phyloP scores from a whole-genome alignment of 2,113 vertebrate species.

The Ophiodon elongatus region DNA sequence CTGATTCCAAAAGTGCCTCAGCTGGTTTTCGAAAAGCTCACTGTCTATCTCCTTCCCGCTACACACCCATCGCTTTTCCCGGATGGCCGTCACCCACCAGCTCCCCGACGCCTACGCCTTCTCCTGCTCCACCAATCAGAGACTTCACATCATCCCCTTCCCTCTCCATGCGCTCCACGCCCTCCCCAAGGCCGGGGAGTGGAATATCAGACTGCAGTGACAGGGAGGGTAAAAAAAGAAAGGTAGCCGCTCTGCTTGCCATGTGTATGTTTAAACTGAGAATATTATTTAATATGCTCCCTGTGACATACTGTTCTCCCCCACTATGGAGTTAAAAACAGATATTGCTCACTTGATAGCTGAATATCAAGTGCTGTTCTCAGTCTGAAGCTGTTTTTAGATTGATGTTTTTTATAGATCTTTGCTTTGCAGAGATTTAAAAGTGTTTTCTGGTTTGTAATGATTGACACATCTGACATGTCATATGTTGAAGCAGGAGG shows the following conservation, averaged over 20 bases:
- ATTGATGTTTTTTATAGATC: conserved; percentile 16
- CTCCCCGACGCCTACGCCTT: conserved; percentile 72
- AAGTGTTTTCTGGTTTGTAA: not conserved
- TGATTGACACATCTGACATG: conserved; percentile 12
- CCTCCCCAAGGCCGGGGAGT: conserved; percentile 75
- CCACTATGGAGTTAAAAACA: conserved; percentile 37
- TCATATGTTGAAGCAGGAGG: not conserved
- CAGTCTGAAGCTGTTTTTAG: conserved; percentile 22
- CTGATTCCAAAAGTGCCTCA: conserved; percentile 17
- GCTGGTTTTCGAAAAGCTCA: conserved; percentile 55
- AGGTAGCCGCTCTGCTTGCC: conserved; percentile 77
- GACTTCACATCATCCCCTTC: conserved; percentile 78
- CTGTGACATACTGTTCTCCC: conserved; percentile 43
- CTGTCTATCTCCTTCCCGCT: conserved; percentile 71
- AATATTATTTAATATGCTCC: conserved; percentile 47
- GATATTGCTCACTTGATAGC: conserved; percentile 19
- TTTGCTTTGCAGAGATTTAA: not conserved
- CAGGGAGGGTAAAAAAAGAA: conserved; percentile 82
- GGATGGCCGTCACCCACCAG: conserved; percentile 59
- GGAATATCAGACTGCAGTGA: conserved; percentile 80
- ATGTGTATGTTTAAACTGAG: conserved; percentile 54
- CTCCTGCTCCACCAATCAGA: conserved; percentile 68
- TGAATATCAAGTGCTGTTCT: conserved; percentile 35
- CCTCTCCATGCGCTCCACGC: conserved; percentile 75
- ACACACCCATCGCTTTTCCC: conserved; percentile 55